phyloP scores from a whole-genome alignment of 2,113 vertebrate species.

The Colistium nudipinnis region DNA sequence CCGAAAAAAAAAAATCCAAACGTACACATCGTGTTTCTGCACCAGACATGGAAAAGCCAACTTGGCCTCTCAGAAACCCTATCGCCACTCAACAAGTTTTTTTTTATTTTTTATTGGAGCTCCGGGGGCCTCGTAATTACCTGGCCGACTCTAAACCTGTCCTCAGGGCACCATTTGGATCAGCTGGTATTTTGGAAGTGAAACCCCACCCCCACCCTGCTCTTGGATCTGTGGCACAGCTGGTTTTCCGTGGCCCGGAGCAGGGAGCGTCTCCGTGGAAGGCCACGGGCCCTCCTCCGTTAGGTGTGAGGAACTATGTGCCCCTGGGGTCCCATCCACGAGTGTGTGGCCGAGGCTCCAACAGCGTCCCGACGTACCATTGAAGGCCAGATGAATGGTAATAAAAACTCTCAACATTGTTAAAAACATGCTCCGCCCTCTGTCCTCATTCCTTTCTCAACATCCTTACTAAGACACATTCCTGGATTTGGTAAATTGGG shows the following conservation, averaged over 20 bases:
- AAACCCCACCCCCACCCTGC: not conserved
- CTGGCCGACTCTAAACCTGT: slow-evolving; percentile 31
- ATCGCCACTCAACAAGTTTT: slow-evolving; percentile 13
- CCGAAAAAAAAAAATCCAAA: slow-evolving; percentile 7
- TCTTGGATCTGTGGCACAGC: slow-evolving; percentile 60
- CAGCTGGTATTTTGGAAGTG: slow-evolving; percentile 29
- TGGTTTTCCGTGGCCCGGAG: slow-evolving; percentile 69
- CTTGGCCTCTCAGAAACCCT: not conserved
- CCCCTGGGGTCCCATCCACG: slow-evolving; percentile 16
- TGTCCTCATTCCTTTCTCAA: slow-evolving; percentile 28
- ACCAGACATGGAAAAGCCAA: slow-evolving; percentile 22
- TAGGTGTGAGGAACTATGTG: slow-evolving; percentile 44
- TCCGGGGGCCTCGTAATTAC: slow-evolving; percentile 42
- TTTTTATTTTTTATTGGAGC: slow-evolving; percentile 31
- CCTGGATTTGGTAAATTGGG: no score
- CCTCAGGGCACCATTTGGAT: slow-evolving; percentile 32
- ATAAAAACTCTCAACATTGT: slow-evolving; percentile 69
- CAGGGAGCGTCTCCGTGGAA: slow-evolving; percentile 33
- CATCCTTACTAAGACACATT: not conserved
- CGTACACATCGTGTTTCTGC: not conserved
- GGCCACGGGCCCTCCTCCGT: slow-evolving; percentile 41
- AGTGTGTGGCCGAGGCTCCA: slow-evolving; percentile 27
- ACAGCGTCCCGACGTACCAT: slow-evolving; percentile 29
- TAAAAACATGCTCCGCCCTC: slow-evolving; percentile 30
- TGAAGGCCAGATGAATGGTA: slow-evolving; percentile 65